A percentile compares a stretch with the other conserved stretches of the same genome.
These are phyloP conservation scores for Drosophila pachea DNA, from an alignment of 1,140 invertebrate species.

Conservation along the genomic window DNA sequence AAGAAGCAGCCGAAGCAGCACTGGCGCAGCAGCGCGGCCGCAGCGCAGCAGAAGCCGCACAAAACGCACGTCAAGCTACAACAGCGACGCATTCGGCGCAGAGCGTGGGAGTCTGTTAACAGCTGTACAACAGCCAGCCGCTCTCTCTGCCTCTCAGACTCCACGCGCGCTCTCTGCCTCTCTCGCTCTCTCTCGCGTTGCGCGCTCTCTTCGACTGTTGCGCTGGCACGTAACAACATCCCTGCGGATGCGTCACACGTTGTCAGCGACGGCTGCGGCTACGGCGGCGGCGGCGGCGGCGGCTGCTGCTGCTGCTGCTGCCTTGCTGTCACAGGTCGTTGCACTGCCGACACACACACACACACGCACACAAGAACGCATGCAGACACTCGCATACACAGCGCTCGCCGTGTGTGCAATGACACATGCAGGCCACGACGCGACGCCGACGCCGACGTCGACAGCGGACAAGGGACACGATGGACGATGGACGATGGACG, in stretches of 20 bases:
- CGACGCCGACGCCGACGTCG: conserved; percentile 40
- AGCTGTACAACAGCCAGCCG: conserved; percentile 59
- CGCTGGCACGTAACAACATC: conserved; percentile 69
- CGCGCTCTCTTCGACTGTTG: conserved; percentile 31
- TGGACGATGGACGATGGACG: conserved; percentile 12
- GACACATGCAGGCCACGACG: conserved; percentile 68
- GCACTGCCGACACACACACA: conserved; percentile 53
- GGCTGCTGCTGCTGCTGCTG: conserved; percentile 47
- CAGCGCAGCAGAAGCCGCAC: conserved; percentile 46
- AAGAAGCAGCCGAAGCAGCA: conserved; percentile 16
- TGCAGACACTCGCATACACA: conserved; percentile 12
- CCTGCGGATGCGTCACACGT: conserved; percentile 70
- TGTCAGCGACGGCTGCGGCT: conserved; percentile 43
- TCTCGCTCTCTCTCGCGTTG: neutral
- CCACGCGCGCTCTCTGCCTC: conserved; percentile 17
- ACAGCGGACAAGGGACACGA: conserved; percentile 24
- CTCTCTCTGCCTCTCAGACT: conserved; percentile 22
- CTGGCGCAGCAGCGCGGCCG: neutral
- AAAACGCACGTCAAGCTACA: conserved; percentile 46
- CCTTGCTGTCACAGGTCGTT: conserved; percentile 76
- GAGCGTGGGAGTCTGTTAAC: conserved; percentile 76
- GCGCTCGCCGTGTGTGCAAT: conserved; percentile 52
- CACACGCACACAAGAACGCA: conserved; percentile 27
- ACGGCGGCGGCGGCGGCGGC: conserved; percentile 7
- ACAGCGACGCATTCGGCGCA: conserved; percentile 42